Evolutionary conservation across 2,113 vertebrate genomes (phyloP).

Genomic region (Raja brachyura): DNA sequence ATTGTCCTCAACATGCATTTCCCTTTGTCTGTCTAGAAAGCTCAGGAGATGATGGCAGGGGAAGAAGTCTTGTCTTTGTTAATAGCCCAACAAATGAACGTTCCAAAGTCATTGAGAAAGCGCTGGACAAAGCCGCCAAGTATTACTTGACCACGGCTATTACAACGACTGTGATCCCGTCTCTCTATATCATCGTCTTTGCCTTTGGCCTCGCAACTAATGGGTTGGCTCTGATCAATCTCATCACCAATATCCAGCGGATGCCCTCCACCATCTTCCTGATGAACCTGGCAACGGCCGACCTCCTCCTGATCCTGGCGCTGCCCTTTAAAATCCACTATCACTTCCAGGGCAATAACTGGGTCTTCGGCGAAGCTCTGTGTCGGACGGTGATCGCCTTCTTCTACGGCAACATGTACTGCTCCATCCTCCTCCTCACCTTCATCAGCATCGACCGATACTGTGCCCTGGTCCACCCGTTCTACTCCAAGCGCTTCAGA

Average conservation of each 20-base stretch:
- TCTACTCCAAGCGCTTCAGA: constrained; percentile 58
- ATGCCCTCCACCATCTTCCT: constrained; percentile 67
- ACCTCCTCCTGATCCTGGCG: constrained; percentile 64
- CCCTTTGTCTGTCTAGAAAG: background rate
- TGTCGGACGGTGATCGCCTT: constrained; percentile 63
- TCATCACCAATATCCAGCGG: constrained; percentile 54
- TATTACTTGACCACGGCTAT: background rate
- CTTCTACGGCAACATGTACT: constrained; percentile 81
- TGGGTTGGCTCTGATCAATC: constrained; percentile 72
- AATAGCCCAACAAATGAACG: background rate
- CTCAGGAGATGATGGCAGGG: background rate
- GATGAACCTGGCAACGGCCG: constrained; percentile 69
- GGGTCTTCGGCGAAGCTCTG: constrained; percentile 68
- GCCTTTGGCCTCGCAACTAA: constrained; percentile 71
- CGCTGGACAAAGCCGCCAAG: background rate
- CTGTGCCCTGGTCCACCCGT: constrained; percentile 75
- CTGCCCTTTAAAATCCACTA: constrained; percentile 75
- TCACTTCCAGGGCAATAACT: constrained; percentile 72
- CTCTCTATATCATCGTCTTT: constrained; percentile 62
- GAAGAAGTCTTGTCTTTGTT: background rate
- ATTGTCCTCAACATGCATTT: background rate
- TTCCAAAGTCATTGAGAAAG: background rate
- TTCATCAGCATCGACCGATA: constrained; percentile 77
- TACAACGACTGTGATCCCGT: constrained; percentile 44
- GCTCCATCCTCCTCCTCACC: constrained; percentile 67